These are phyloP conservation scores for Zaprionus tsacasi DNA, from an alignment of 1,140 invertebrate species.

Conservation along the genomic window DNA sequence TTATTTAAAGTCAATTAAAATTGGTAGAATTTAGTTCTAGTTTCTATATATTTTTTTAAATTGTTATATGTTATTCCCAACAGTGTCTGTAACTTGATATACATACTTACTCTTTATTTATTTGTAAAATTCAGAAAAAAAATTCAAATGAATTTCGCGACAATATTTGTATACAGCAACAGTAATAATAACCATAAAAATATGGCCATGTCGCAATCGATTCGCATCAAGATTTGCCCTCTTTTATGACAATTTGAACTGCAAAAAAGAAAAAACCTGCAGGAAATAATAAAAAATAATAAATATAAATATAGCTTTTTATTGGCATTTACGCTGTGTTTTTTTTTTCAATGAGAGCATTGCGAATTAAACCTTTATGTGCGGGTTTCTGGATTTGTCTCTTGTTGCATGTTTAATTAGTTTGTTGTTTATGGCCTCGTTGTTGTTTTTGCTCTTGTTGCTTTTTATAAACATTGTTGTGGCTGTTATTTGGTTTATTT, in stretches of 20 bases:
- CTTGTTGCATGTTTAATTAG: constrained; percentile 72
- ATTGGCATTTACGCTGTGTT: not conserved
- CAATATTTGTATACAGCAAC: not conserved
- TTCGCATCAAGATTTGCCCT: constrained; percentile 2
- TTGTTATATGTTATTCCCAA: not conserved
- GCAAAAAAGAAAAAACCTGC: not conserved
- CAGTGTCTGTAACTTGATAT: not conserved
- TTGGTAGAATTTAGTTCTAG: too few relatives aligned
- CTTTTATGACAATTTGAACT: constrained; percentile 1
- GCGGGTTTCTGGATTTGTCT: constrained; percentile 22
- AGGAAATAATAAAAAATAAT: not conserved
- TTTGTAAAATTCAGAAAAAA: not conserved
- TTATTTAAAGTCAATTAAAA: too few relatives aligned
- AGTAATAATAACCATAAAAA: not conserved
- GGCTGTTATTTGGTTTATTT: constrained; percentile 65
- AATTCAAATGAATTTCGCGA: not conserved
- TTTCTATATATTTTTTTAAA: too few relatives aligned
- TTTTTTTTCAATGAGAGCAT: constrained; percentile 15
- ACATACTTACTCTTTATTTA: not conserved
- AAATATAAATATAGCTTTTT: constrained; percentile 8
- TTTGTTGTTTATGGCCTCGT: constrained; percentile 67
- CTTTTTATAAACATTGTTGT: constrained; percentile 49
- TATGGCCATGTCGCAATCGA: not conserved
- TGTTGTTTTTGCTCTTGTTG: constrained; percentile 33
- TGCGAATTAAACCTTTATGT: constrained; percentile 25